phyloP scores from a whole-genome alignment of 2,797 vertebrate species.

The Chiloscyllium punctatum region DNA sequence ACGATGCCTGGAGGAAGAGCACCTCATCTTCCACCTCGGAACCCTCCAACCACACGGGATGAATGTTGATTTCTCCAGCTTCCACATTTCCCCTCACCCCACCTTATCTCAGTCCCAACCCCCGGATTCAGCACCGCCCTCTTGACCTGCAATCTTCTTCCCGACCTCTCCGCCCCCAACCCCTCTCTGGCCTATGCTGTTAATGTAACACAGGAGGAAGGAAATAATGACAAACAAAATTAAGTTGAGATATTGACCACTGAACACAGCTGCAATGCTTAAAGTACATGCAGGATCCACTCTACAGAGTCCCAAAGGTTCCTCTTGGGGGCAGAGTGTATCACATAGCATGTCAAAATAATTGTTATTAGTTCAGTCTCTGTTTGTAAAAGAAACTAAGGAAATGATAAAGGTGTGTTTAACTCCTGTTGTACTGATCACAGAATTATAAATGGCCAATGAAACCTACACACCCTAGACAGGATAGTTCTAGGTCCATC shows the following conservation, averaged over 20 bases:
- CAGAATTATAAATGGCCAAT: background rate
- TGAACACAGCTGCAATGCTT: background rate
- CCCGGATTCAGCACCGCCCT: no score
- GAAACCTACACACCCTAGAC: background rate
- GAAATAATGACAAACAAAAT: no score
- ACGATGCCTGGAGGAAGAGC: no score
- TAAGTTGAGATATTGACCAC: background rate
- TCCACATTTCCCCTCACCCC: no score
- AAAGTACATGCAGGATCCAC: background rate
- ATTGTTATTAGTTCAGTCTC: background rate
- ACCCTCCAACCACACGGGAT: no score
- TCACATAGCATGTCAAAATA: background rate
- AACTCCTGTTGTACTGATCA: background rate
- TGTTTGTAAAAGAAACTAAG: background rate
- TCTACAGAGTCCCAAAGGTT: background rate
- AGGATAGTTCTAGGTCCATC: background rate
- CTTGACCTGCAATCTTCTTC: no score
- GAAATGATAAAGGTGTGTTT: background rate
- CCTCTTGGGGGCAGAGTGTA: background rate
- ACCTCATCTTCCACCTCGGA: no score
- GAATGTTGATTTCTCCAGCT: no score
- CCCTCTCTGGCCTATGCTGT: no score
- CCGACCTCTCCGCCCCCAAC: no score
- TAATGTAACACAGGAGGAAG: no score
- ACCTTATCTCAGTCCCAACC: no score